Evolutionary conservation across 2,888 invertebrate genomes (phyloP), one percentile per base, ranked within the genome.

Genomic region (Pterobdella sp.): DNA sequence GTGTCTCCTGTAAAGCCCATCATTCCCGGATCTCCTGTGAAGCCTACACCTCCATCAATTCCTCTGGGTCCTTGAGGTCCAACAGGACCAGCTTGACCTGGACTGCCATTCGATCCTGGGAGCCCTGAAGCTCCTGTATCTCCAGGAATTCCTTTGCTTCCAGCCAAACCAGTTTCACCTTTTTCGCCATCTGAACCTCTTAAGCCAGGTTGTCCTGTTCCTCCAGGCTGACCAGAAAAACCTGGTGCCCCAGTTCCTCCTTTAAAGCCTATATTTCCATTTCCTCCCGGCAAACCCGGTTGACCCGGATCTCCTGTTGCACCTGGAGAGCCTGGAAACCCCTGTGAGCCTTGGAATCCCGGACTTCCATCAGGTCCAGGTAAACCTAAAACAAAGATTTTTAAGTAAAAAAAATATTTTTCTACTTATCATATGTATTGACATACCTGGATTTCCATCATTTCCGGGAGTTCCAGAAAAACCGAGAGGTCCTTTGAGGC

Each of bases 321-420:
- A 10, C 68, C 68, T 32, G n/a, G 36, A 34, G 26, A 2, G 3
- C 68, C 68, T 4, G 26, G 14, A 10, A 29, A 34, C 4, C 73
- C 73, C 34, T 32, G n/a, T 42, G 36, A 42, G 37, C 73, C 73
- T 37, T 64, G 63, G 26, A 37, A 31, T 32, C 73, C 73, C n/a
- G 63, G 35, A 14, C 35, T 37, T 22, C 73, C 73, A 56, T 31
- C 56, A 34, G 36, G 10, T 29, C 73, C 73, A 67, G 42, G 60
- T 26, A 4, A 26, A 26, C 60, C 60, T 56, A 26, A n/a, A n/a
- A n/a, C n/a, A n/a, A n/a, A n/a, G n/a, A n/a, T n/a, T n/a, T n/a
- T n/a, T n/a, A n/a, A n/a, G n/a, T n/a, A n/a, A n/a, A n/a, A n/a
- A n/a, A n/a, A n/a, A n/a, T n/a, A n/a, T n/a, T n/a, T n/a, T n/a